Base-by-base conservation (phyloP, 2,113 vertebrate genomes). In the Megaceryle maxima region DNA sequence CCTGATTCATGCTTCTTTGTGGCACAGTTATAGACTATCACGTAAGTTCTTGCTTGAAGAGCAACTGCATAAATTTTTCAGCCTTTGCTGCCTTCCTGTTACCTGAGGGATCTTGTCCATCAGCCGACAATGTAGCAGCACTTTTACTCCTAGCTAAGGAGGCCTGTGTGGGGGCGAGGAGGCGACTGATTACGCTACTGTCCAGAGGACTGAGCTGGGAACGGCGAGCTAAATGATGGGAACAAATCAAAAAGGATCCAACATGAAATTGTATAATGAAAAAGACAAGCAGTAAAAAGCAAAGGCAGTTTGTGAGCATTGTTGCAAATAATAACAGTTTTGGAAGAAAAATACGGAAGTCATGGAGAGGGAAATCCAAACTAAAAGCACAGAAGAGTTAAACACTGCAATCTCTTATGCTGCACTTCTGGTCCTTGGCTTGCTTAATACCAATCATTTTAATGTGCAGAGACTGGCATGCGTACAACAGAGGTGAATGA, bases 61-160 rank as follows among this genome's bases (percentile, higher is more conserved):
- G 50, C 70, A 95, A 95, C 82, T 55, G 83, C 6, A 2, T 31
- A 85, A 59, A 69, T 85, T 53, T 80, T 51, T 16, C 55, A 89
- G 90, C 88, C 50, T 95, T 93, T 87, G 73, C 77, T 87, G 86
- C 60, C 96, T 63, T 92, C 85, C 88, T 95, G 96, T 99, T 99
- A 99, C 99, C 99, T 99, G 98, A 94, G 95, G 95, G 95, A 93
- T 99, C 97, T 95, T 98, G 98, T 98, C 98, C 98, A 97, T 98
- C 98, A 87, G 98, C 97, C 72, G 98, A 98, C 62, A 99, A 98
- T 90, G 98, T 96, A 82, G 98, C 98, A 95, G 98, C 97, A 83
- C 99, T 99, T 98, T 99, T 99, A 98, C 99, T 99, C 98, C 98
- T 99, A 98, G 99, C 99, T 98, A 99, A 97, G 92, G 99, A 99